Evolutionary conservation across 1,140 invertebrate species (phyloP).

Genomic region (Bilobella aurantiaca): DNA sequence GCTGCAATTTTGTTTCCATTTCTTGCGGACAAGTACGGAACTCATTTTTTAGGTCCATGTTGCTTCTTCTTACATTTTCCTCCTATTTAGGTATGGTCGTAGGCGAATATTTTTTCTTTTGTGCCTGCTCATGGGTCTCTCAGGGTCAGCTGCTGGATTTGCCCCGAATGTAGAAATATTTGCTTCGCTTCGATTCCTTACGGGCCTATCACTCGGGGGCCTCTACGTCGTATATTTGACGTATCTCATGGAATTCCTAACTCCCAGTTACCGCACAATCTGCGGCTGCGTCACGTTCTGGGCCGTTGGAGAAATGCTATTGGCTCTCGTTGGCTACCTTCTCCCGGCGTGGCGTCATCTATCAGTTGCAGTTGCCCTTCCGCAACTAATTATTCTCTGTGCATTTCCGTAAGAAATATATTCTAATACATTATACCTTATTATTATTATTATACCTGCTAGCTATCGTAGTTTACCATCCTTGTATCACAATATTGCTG

Average conservation of each 20-base stretch:
- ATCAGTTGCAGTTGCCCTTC: not conserved
- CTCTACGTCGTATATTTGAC: conserved; percentile 27
- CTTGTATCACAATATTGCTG: no score
- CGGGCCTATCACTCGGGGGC: conserved; percentile 26
- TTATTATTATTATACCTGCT: no score
- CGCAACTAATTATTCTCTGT: conserved; percentile 3
- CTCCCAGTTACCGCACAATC: conserved; percentile 26
- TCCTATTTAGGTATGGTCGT: conserved; percentile 14
- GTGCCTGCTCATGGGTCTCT: conserved; percentile 20
- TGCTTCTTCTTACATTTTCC: no score
- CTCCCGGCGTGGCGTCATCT: conserved; percentile 16
- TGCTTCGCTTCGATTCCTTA: not conserved
- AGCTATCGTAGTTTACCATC: no score
- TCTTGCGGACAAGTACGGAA: conserved; percentile 20
- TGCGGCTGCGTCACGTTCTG: conserved; percentile 31
- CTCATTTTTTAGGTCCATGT: no score
- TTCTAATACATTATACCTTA: no score
- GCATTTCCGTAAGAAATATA: conserved; percentile 18
- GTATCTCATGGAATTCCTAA: conserved; percentile 34
- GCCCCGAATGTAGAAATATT: conserved; percentile 15
- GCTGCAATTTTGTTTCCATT: conserved; percentile 17
- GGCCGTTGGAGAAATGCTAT: conserved; percentile 30
- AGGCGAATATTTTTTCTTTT: conserved; percentile 15
- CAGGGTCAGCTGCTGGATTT: conserved; percentile 12
- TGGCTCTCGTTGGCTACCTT: conserved; percentile 20